Base-by-base conservation (phyloP, 2,113 vertebrate species). In the Phaetusa simplex region DNA sequence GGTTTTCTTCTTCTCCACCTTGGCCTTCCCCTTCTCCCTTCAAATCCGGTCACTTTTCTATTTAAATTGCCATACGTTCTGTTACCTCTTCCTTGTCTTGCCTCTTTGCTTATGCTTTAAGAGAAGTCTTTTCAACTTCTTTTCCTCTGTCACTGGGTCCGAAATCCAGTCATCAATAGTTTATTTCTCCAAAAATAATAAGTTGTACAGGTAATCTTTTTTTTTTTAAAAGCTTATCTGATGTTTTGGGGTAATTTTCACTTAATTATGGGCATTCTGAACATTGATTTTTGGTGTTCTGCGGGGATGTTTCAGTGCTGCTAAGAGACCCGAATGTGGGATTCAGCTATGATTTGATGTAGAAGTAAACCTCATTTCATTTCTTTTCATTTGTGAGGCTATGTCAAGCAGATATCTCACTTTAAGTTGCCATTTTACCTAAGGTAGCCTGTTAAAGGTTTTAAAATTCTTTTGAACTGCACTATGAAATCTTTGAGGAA, bases 1-100 rank as follows among this genome's bases (percentile, higher is more conserved):
- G 97, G 91, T 97, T 89, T 94, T 92, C 93, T 96, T 74, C 95
- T 96, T 90, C 94, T 91, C 53, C 58, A 93, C 38, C 84, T 95
- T 97, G 97, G 91, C 70, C 62, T 95, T 91, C 65, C 74, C 70
- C 58, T 90, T 71, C 67, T 96, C 84, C 81, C 43, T 96, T 94
- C 91, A 93, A 94, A 91, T 91, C 32, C 11, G 3, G 49, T 84
- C 58, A 76, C 87, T 95, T 93, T 89, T 87, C 67, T 95, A 53
- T 96, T 96, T 73, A 81, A 71, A 15, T 90, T 94, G 42, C 55
- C 9, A 6, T 66, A 11, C 1, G 13, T 89, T 95, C 81, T 93
- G 40, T 96, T 93, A 55, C 78, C 55, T 91, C 55, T 93, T 87
- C 84, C 74, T 86, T 93, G 58, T 66, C 84, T 94, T 89, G 26